Conservation (phyloP, 2,797 vertebrate species). For the Gallinago nigripennis region DNA sequence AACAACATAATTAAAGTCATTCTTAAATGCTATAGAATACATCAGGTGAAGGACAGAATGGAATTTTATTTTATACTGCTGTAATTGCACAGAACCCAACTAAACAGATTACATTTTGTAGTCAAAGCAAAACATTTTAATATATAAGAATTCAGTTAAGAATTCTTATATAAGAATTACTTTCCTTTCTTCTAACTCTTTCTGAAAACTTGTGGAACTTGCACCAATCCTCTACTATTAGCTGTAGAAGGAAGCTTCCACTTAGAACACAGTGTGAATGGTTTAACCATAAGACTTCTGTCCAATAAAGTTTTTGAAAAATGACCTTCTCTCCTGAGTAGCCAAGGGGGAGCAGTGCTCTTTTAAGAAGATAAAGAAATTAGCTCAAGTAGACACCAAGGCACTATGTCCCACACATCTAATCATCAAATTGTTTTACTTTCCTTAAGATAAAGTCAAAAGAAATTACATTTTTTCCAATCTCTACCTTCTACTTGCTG, state of each 20-base stretch:
- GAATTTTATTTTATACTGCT: background rate
- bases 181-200: background rate
- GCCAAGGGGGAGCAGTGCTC: conserved; percentile 73
- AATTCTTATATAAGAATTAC: background rate
- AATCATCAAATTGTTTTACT: conserved; percentile 69
- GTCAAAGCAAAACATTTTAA: background rate
- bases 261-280: background rate
- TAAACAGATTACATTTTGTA: background rate
- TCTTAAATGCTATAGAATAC: background rate
- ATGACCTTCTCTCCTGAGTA: conserved; percentile 70
- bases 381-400: conserved; percentile 73
- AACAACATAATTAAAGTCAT: background rate
- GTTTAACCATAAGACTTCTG: conserved; percentile 13
- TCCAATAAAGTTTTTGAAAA: conserved; percentile 67
- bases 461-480: conserved; percentile 70
- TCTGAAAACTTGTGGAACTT: conserved; percentile 7
- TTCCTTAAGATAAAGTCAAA: conserved; percentile 74
- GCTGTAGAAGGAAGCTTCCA: background rate
- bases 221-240: background rate
- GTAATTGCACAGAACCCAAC: background rate
- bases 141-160: no score
- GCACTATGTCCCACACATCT: conserved; percentile 73
- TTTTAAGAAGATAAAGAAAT: conserved; percentile 71
- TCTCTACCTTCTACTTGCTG: conserved; percentile 66
- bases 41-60: background rate